A percentile compares a stretch with the other conserved stretches of the same genome.
Evolutionary conservation across 2,113 vertebrate species (phyloP).

Genomic region (Thomomys bottae): DNA sequence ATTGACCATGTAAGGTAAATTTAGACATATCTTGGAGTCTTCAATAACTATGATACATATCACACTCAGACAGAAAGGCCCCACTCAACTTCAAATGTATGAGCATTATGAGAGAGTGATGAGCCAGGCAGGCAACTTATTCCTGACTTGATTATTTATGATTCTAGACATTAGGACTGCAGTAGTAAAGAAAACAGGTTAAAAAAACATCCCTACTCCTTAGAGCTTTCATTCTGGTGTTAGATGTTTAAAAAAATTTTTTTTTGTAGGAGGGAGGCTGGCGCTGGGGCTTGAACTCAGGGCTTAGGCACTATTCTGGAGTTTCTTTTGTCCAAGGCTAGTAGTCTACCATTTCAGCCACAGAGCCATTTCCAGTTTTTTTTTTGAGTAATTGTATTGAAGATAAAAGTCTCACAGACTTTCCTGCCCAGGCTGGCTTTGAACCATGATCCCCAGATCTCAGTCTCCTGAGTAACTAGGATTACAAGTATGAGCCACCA

Average conservation of each 20-base stretch:
- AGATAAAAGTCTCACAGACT: no score
- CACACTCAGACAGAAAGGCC: not conserved
- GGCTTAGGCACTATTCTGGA: no score
- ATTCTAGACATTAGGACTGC: not conserved
- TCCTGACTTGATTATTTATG: not conserved
- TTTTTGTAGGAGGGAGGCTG: no score
- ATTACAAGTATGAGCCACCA: no score
- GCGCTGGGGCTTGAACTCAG: no score
- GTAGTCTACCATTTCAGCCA: no score
- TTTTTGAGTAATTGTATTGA: no score
- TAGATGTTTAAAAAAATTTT: not conserved
- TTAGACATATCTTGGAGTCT: constrained; percentile 6
- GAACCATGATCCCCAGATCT: no score
- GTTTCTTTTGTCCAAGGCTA: no score
- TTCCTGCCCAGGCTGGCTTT: no score
- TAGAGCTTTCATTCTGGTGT: not conserved
- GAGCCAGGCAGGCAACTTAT: not conserved
- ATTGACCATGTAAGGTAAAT: not conserved
- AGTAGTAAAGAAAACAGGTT: constrained; percentile 1
- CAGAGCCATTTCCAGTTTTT: no score
- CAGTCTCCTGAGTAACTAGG: no score
- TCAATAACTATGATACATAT: constrained; percentile 10
- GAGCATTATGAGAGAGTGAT: not conserved
- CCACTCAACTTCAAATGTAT: not conserved
- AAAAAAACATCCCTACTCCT: not conserved